Base-by-base conservation (phyloP, 2,888 invertebrate genomes). In the Zelleria hepariella region DNA sequence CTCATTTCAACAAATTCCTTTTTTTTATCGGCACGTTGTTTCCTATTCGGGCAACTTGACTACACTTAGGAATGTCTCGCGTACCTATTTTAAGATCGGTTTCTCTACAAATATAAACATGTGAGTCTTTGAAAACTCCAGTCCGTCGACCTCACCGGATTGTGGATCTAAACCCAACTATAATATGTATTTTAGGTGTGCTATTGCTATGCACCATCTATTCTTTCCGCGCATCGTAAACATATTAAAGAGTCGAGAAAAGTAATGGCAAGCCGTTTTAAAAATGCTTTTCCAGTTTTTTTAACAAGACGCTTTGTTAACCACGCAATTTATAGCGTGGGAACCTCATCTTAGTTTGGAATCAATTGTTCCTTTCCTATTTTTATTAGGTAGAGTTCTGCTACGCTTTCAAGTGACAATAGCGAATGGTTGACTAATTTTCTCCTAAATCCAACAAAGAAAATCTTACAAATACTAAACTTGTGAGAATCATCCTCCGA, bases 111-210 rank as follows among this genome's bases (percentile, higher is more conserved):
- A 73, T 71, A 74, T 70, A 75, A 74, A 76, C 70, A 71, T 65
- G 67, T 63, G 62, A 48, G 47, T 18, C 64, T 66, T 66, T 66
- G 65, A 66, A 68, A 67, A 67, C 68, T 65, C n/a, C 63, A 64
- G 82, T 71, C 70, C 76, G 65, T 69, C 67, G 74, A 78, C 77
- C 78, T 68, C 69, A 63, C n/a, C n/a, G n/a, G n/a, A n/a, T n/a
- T n/a, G n/a, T n/a, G n/a, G n/a, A n/a, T 10, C 15, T 42, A 15
- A 42, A 42, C 2, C 2, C 32, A 42, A 5, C 32, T 10, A 15
- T 42, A n/a, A 15, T 42, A 42, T 10, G 32, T 15, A 42, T 42
- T 15, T 10, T 10, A 42, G 15, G 32, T 42, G n/a, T n/a, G n/a
- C n/a, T n/a, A 42, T 42, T 42, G 15, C 32, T 42, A 42, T 42